A percentile compares a stretch with the other conserved stretches of the same genome.
These are phyloP conservation scores for Bettongia penicillata DNA, from an alignment of 2,113 vertebrate genomes.

Conservation along the genomic window DNA sequence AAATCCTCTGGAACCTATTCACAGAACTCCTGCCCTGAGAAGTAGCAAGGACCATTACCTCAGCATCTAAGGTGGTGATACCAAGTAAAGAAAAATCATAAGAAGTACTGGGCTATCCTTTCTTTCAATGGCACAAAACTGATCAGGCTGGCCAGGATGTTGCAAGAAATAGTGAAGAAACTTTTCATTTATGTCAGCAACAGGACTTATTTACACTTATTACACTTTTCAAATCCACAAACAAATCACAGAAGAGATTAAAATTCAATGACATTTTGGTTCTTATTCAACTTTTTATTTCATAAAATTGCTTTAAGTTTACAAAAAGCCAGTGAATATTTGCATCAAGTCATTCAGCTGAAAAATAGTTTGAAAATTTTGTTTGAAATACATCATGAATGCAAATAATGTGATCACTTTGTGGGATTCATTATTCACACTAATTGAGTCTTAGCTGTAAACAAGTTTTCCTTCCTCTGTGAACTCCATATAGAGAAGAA, in stretches of 20 bases:
- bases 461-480: constrained; percentile 51
- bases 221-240: constrained; percentile 1
- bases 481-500: constrained; percentile 33
- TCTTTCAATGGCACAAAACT: not conserved
- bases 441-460: not conserved
- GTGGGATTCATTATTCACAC: not conserved
- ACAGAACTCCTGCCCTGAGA: not conserved
- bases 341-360: constrained; percentile 62
- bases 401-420: not conserved
- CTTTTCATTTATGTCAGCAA: not conserved
- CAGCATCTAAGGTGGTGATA: not conserved
- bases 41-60: not conserved
- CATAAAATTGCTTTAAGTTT: constrained; percentile 65
- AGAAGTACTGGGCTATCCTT: not conserved
- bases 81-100: not conserved
- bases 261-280: constrained; percentile 36
- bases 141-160: not conserved
- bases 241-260: constrained; percentile 30
- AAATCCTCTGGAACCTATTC: not conserved
- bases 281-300: constrained; percentile 71
- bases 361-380: constrained; percentile 61
- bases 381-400: constrained; percentile 34
- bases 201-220: not conserved
- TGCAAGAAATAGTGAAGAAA: not conserved
- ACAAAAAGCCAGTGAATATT: constrained; percentile 62